Evolutionary conservation across 2,888 invertebrate species (phyloP), one percentile per base, ranked within the genome.

Genomic region (Podotricha telesiphe): DNA sequence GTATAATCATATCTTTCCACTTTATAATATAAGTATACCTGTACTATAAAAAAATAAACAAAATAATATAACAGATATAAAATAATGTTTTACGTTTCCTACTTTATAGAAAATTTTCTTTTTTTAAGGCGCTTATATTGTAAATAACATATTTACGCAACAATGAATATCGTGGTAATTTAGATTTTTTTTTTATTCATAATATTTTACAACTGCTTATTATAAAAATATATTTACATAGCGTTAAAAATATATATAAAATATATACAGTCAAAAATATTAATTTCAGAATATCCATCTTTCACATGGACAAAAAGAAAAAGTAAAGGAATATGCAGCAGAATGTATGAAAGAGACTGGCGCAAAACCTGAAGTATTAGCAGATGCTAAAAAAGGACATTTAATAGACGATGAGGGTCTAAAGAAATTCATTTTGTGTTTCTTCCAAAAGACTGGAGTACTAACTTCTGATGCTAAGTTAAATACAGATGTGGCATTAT

Each of bases 351-450:
- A 86, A 67, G 83, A 89, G 75, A 78, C 84, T 0, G 88, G 88
- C 0, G 85, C 87, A 0, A 87, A 86, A 40, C 76, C 81, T 0
- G 91, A 91, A 67, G 70, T 87, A 0, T 53, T 91, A 0, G 80
- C 81, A 0, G 85, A 86, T 68, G 89, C 88, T 0, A 88, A 89
- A 67, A 88, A 88, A 67, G 94, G 94, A 0, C 76, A 86, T 2
- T 79, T 90, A 10, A 72, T 74, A 69, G 88, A 93, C 0, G 91
- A 93, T 56, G 87, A 90, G 10, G 80, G 75, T 0, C 73, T 94
- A 0, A 93, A 93, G 74, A 88, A 91, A 55, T 93, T 93, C 73
- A 80, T 86, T 0, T 78, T 89, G 0, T 94, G 94, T 76, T 88
- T 94, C 82, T 89, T 93, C 79, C 80, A 90, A 69, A 93, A 91